Percentiles rank a stretch among this genome's conserved stretches.
Conservation (phyloP, 2,797 vertebrate species). For the Emydoidea blandingii region DNA sequence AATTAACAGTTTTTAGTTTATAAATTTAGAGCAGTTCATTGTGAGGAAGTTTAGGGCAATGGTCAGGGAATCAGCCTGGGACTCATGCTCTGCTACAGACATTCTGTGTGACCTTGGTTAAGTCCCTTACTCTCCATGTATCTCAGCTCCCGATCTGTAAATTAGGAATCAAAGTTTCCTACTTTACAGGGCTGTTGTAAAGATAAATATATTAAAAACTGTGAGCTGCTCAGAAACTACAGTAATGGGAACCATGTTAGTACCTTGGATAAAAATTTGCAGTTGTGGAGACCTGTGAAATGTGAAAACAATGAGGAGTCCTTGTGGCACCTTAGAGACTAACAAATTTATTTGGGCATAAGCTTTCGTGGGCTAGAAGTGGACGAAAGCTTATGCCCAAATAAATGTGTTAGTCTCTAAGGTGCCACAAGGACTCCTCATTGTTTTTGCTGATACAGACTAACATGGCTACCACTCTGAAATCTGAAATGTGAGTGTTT, state of each 20-base stretch:
- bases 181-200: background rate
- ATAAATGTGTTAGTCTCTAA: too few relatives aligned
- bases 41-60: background rate
- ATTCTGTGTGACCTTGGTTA: background rate
- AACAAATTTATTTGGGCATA: too few relatives aligned
- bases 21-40: background rate
- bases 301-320: background rate
- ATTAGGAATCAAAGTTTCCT: background rate
- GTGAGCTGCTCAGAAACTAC: background rate
- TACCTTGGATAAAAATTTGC: background rate
- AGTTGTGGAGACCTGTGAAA: background rate
- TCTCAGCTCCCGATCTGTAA: background rate
- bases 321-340: too few relatives aligned
- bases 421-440: too few relatives aligned
- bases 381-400: too few relatives aligned
- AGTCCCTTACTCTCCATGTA: background rate
- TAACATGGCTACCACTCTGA: too few relatives aligned
- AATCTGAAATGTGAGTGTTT: background rate
- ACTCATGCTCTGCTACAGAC: background rate
- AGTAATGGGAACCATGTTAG: background rate
- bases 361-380: too few relatives aligned
- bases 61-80: background rate
- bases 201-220: background rate
- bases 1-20: slow-evolving; percentile 24
- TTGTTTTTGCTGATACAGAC: too few relatives aligned